Base-by-base conservation (phyloP, 2,113 vertebrate species). In the Atractosteus spatula region DNA sequence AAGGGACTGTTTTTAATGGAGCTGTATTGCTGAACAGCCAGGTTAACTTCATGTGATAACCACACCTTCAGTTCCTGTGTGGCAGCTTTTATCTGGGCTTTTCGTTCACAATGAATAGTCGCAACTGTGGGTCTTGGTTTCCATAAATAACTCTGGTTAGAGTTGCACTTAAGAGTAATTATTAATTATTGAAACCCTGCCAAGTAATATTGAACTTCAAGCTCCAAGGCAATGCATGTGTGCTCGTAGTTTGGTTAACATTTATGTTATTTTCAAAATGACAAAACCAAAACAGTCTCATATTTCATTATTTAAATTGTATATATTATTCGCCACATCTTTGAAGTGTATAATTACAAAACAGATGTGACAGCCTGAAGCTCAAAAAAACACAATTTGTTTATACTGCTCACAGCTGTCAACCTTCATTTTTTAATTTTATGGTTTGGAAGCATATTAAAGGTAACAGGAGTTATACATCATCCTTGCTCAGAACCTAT, bases 261-360 rank as follows among this genome's bases (percentile, higher is more conserved):
- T 51, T 47, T 64, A 62, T 10, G 6, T 8, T 62, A 62, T 17
- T 62, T 47, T 51, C 61, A 44, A 17, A 51, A 51, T 17, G 41
- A 61, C 41, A 71, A 66, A 74, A 62, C 47, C 56, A 63, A 71
- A 70, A 67, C 51, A 14, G 29, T 82, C 79, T 86, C 75, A 57
- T 82, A 69, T 81, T 86, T 81, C 77, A 68, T 76, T 69, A 68
- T 76, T 86, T 83, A 81, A 82, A 81, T 79, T 76, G 62, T 82
- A 63, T 79, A 81, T 80, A 73, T 83, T 84, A 85, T 85, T 88
- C 77, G 80, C 78, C 80, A 67, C 81, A 88, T 90, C 84, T 91
- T 90, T 92, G 88, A 93, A 84, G 76, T 81, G 84, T 90, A 83
- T 91, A 89, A 91, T 94, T 95, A 88, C 86, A 80, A 91, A 93